Evolutionary conservation across 37 sponge, comb jelly and placozoan species (phyloP).

Genomic region (Amphimedon queenslandica): DNA sequence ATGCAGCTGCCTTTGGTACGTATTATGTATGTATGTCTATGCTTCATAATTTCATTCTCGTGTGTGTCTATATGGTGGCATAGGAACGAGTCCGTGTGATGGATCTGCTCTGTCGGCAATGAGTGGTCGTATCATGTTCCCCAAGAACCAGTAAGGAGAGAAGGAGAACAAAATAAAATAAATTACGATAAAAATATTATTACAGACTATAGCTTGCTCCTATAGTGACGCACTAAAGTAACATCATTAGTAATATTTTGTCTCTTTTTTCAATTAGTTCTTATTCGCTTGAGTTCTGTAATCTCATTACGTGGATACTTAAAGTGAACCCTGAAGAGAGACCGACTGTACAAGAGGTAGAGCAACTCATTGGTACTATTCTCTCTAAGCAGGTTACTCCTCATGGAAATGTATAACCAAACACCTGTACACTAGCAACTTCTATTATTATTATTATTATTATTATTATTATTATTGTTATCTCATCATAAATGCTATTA

Average conservation of each 20-base stretch:
- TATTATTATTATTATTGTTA: too few relatives aligned
- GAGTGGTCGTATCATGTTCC: constrained; percentile 80
- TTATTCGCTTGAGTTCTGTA: constrained; percentile 59
- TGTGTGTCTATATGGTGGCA: background rate
- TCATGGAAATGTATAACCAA: too few relatives aligned
- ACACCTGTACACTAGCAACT: too few relatives aligned
- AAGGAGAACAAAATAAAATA: too few relatives aligned
- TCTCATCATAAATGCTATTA: background rate
- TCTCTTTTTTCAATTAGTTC: constrained; percentile 1
- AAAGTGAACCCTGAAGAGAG: constrained; percentile 39
- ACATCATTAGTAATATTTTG: background rate
- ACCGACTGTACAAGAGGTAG: constrained; percentile 25
- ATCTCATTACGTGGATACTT: constrained; percentile 49
- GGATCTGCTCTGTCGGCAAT: constrained; percentile 80
- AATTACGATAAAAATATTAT: background rate
- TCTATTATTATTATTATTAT: too few relatives aligned
- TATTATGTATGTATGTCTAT: background rate
- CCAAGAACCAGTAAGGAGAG: constrained; percentile 69
- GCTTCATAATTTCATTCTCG: background rate
- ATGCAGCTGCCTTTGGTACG: constrained; percentile 82
- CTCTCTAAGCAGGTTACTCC: too few relatives aligned
- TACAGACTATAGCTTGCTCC: too few relatives aligned
- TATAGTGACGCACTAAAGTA: too few relatives aligned
- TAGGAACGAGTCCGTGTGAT: constrained; percentile 80
- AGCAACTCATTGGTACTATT: too few relatives aligned